Evolutionary conservation across 2,113 vertebrate species (phyloP).

Genomic region (Thunnus maccoyii): DNA sequence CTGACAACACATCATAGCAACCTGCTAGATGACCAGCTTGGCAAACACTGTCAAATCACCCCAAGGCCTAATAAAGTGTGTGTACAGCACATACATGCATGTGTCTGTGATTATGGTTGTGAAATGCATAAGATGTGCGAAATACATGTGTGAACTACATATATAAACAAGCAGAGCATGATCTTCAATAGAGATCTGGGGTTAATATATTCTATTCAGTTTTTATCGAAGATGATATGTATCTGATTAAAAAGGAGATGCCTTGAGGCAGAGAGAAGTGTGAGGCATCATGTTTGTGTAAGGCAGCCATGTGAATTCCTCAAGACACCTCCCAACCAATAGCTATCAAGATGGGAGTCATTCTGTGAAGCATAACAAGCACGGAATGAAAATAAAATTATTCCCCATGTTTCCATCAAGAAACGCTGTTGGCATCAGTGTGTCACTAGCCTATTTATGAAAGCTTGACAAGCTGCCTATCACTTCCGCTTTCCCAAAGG

Average conservation of each 20-base stretch:
- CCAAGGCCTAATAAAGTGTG: neutral
- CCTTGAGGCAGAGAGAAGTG: constrained; percentile 26
- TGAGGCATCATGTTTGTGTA: neutral
- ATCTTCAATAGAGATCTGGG: neutral
- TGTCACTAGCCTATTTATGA: neutral
- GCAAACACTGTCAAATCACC: constrained; percentile 20
- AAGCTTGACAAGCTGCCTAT: constrained; percentile 27
- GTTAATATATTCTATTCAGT: constrained; percentile 25
- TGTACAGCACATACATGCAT: neutral
- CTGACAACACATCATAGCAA: constrained; percentile 42
- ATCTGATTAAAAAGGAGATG: constrained; percentile 42
- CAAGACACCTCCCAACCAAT: neutral
- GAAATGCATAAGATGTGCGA: neutral
- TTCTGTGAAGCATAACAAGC: constrained; percentile 15
- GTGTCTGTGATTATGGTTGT: neutral
- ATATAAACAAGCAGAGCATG: neutral
- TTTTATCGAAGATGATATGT: constrained; percentile 28
- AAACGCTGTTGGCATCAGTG: neutral
- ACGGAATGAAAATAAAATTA: constrained; percentile 7
- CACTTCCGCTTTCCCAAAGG: neutral
- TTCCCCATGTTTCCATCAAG: constrained; percentile 1
- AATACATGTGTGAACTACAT: neutral
- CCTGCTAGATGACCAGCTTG: constrained; percentile 28
- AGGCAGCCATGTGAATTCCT: neutral
- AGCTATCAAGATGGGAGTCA: constrained; percentile 10